Percentiles rank a stretch among this genome's conserved stretches.
Evolutionary conservation across 1,140 invertebrate species (phyloP).

Genomic region (Diabrotica virgifera): DNA sequence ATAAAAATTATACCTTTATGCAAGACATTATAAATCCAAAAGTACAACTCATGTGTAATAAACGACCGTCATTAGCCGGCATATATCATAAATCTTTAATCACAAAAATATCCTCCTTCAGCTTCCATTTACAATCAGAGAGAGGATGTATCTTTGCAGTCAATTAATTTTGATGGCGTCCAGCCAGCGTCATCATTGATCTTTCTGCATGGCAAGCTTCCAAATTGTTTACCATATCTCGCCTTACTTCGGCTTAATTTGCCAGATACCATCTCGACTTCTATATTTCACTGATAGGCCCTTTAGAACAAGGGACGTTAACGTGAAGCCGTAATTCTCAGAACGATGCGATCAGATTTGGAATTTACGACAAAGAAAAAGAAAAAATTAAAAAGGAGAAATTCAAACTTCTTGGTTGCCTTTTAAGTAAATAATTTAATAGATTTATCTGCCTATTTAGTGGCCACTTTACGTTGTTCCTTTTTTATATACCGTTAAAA

Average conservation of each 20-base stretch:
- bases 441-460: too few species aligned
- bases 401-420: too few species aligned
- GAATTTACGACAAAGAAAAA: not conserved
- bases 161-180: slow-evolving; percentile 19
- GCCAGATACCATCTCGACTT: slow-evolving; percentile 15
- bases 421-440: too few species aligned
- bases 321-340: not conserved
- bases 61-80: too few species aligned
- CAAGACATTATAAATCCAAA: too few species aligned
- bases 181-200: slow-evolving; percentile 13
- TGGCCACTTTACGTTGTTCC: too few species aligned
- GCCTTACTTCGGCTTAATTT: slow-evolving; percentile 13
- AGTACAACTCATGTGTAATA: too few species aligned
- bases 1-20: too few species aligned
- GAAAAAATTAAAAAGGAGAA: too few species aligned
- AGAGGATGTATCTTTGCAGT: slow-evolving; percentile 10
- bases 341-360: not conserved
- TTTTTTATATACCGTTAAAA: too few species aligned
- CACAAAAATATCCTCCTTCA: slow-evolving; percentile 2
- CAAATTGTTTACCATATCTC: slow-evolving; percentile 20
- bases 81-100: not conserved
- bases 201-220: slow-evolving; percentile 15
- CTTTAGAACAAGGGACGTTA: slow-evolving; percentile 12
- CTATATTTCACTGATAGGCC: slow-evolving; percentile 18
- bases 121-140: not conserved